Base-by-base conservation (phyloP, 23 tunicate species). In the Botrylloides violaceus region DNA sequence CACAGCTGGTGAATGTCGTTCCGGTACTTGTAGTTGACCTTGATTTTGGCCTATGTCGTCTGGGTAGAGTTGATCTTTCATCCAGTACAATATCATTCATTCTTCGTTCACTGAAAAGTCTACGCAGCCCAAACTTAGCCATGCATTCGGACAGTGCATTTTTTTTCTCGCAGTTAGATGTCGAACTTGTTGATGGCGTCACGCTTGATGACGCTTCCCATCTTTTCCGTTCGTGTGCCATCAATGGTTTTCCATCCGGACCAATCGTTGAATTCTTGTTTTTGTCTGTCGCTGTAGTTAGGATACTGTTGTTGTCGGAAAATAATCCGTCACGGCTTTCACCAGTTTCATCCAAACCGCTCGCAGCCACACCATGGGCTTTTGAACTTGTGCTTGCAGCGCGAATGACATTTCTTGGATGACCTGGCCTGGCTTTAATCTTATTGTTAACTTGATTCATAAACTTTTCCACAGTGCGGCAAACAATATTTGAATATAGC, bases 11-110 rank as follows among this genome's bases (percentile, higher is more conserved):
- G 9, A 63, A 63, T 4, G 70, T 63, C 26, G 70, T 63, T 4
- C 34, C 32, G 36, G 70, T 63, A 31, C 70, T 63, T 63, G 70
- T 63, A 23, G 70, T 63, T 29, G 70, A 63, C 35, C 29, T 33
- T 22, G 70, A 63, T 63, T 63, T 63, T 3, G 70, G 70, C 3
- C 70, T 31, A 31, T 63, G 70, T 9, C 70, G 70, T 9, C 70
- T 25, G 4, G 70, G 70, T 19, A 63, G 36, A 12, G 70, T 63
- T 3, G 70, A 31, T 3, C 35, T 33, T 19, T 31, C 33, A 19
- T 63, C 70, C 4, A 25, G 70, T 31, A 27, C 35, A 31, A 19
- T 29, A 63, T 63, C 70, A 19, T 63, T 63, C 12, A 15, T 15
- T 9, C 29, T 63, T 29, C 70, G 32, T 9, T 63, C 70, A 4